Evolutionary conservation across 1,140 invertebrate genomes (phyloP).

Genomic region (Oncopeltus fasciatus): DNA sequence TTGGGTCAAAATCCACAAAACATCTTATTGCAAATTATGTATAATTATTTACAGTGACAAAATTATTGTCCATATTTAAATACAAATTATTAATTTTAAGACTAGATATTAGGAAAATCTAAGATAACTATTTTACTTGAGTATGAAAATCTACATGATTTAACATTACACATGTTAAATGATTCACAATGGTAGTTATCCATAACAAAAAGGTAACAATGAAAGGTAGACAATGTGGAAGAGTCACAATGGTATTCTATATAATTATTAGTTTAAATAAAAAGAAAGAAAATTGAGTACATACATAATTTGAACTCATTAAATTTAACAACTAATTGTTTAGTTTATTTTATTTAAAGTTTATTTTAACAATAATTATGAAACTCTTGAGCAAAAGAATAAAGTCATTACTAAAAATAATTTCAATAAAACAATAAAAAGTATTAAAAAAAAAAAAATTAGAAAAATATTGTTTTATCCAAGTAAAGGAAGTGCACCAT

Average conservation of each 20-base stretch:
- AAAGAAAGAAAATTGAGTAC: too few relatives aligned
- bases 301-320: background rate
- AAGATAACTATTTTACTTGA: background rate
- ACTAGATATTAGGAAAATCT: conserved; percentile 10
- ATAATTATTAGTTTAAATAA: too few relatives aligned
- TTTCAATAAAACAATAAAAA: too few relatives aligned
- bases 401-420: too few relatives aligned
- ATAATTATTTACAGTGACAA: conserved; percentile 10
- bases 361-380: background rate
- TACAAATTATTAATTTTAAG: conserved; percentile 11
- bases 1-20: background rate
- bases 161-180: background rate
- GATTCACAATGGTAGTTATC: background rate
- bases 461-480: too few relatives aligned
- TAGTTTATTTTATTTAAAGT: background rate
- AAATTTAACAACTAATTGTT: background rate
- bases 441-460: too few relatives aligned
- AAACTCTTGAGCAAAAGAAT: conserved; percentile 8
- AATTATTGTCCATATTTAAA: conserved; percentile 9
- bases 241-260: background rate
- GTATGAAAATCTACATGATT: conserved; percentile 4
- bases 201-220: background rate
- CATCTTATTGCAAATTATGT: background rate
- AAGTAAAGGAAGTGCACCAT: too few relatives aligned
- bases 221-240: background rate